These are phyloP conservation scores for Papilio machaon DNA, from an alignment of 1,140 invertebrate genomes.

Conservation along the genomic window DNA sequence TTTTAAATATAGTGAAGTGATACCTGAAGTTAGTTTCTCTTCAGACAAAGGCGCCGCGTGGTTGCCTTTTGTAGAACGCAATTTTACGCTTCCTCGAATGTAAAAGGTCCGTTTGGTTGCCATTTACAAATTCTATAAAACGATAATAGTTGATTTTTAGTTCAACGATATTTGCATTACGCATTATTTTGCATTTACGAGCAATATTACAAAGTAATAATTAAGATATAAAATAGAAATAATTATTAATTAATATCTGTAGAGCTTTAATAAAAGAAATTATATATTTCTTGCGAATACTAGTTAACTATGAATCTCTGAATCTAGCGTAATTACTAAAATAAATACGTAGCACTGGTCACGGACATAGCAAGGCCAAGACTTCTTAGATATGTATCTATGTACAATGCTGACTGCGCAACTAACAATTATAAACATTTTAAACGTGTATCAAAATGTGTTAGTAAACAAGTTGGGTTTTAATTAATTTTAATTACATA, in stretches of 20 bases:
- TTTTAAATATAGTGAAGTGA: not conserved
- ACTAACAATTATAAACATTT: slow-evolving; percentile 14
- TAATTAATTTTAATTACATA: not conserved
- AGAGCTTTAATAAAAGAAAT: slow-evolving; percentile 1
- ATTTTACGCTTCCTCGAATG: not conserved
- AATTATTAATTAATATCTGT: not conserved
- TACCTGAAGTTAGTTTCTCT: not conserved
- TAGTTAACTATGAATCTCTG: not conserved
- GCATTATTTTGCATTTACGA: too few species aligned
- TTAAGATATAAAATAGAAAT: not conserved
- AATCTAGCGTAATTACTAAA: slow-evolving; percentile 29
- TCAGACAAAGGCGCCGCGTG: not conserved
- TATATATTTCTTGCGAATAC: not conserved
- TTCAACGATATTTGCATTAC: not conserved
- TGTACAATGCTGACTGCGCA: slow-evolving; percentile 38
- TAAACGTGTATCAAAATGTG: slow-evolving; percentile 5
- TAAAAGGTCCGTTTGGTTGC: not conserved
- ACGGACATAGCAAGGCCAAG: slow-evolving; percentile 47
- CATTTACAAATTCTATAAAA: not conserved
- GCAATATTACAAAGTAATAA: not conserved
- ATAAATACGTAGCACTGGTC: slow-evolving; percentile 41
- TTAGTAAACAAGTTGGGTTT: not conserved
- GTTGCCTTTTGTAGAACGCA: not conserved
- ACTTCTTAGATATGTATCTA: slow-evolving; percentile 53
- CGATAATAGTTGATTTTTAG: not conserved